Percentiles rank a stretch among this genome's conserved stretches.
These are phyloP conservation scores for Perdix hodgsoniae DNA, from an alignment of 2,797 vertebrate genomes.

Conservation along the genomic window DNA sequence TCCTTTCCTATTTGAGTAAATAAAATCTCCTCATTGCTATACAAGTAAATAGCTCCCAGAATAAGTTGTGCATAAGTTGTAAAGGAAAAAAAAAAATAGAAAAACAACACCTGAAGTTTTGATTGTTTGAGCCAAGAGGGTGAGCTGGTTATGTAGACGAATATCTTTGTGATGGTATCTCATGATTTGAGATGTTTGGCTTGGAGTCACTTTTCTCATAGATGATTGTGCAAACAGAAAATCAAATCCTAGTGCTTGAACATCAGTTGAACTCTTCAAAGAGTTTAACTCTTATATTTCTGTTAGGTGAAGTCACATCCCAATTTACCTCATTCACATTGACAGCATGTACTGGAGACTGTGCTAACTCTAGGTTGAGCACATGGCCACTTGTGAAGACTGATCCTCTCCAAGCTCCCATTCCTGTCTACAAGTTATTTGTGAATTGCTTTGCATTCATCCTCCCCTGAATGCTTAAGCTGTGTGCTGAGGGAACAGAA, in stretches of 20 bases:
- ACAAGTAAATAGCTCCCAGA: neutral
- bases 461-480: neutral
- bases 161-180: neutral
- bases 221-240: neutral
- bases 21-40: neutral
- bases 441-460: neutral
- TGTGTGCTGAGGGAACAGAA: constrained; percentile 79
- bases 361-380: neutral
- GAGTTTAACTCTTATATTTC: neutral
- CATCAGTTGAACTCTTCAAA: neutral
- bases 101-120: neutral
- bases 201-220: neutral
- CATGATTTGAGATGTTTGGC: neutral
- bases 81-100: neutral
- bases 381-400: neutral
- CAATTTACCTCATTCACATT: neutral
- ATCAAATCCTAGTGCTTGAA: neutral
- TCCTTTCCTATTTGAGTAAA: neutral
- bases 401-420: constrained; percentile 60
- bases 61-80: neutral
- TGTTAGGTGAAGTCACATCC: neutral
- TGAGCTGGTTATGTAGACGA: neutral
- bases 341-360: neutral
- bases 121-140: neutral
- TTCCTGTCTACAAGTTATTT: constrained; percentile 9